Conservation (phyloP, 37 sponge, comb jelly and placozoan genomes). For the Bolinopsis microptera region DNA sequence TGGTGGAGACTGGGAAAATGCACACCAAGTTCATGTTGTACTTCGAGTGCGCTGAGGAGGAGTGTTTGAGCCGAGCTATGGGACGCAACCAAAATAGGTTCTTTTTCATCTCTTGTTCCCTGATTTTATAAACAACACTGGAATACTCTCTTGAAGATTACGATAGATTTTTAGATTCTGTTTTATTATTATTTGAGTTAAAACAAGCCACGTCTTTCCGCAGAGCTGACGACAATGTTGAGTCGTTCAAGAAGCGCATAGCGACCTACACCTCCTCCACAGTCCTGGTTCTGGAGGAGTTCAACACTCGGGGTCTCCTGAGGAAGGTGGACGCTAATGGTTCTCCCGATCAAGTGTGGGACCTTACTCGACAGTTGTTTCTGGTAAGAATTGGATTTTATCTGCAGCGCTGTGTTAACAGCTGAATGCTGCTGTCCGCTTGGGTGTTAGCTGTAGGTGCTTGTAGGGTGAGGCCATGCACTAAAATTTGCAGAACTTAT, state of each 20-base stretch:
- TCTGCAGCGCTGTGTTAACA: no score
- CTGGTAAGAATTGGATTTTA: no score
- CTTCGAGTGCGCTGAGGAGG: slow-evolving; percentile 17
- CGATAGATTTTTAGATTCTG: no score
- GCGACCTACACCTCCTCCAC: slow-evolving; percentile 4
- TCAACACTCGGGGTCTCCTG: background rate
- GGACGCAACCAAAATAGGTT: slow-evolving; percentile 41
- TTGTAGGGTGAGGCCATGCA: no score
- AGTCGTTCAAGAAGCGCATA: slow-evolving; percentile 36
- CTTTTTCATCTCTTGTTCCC: no score
- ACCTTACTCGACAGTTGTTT: background rate
- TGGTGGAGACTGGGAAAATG: slow-evolving; percentile 67
- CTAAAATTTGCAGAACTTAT: no score
- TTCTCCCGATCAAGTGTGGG: slow-evolving; percentile 18
- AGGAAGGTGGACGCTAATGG: slow-evolving; percentile 22
- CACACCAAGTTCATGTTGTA: slow-evolving; percentile 45
- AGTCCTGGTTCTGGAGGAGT: background rate
- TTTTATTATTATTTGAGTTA: no score
- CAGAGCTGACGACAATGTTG: slow-evolving; percentile 59
- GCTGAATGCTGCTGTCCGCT: no score
- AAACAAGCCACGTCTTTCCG: background rate
- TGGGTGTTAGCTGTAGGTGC: no score
- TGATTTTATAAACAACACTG: no score
- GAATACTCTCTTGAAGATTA: no score
- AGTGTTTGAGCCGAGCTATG: slow-evolving; percentile 25